These are phyloP conservation scores for Drosophila ochracea DNA, from an alignment of 2,888 invertebrate genomes.

Conservation along the genomic window DNA sequence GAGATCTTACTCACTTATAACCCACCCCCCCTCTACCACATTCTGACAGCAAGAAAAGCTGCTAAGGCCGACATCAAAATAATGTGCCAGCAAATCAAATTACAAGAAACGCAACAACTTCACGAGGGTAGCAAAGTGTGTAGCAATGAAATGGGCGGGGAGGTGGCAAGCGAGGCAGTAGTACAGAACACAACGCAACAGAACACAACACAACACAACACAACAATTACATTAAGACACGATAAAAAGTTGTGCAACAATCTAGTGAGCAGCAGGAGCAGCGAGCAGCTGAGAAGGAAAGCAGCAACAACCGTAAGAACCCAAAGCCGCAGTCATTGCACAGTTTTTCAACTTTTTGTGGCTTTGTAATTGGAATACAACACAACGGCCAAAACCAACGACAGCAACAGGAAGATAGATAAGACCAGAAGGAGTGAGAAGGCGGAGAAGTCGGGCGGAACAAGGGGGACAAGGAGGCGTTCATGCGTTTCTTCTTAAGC, in stretches of 20 bases:
- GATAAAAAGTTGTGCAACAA: slow-evolving; percentile 80
- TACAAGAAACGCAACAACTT: slow-evolving; percentile 61
- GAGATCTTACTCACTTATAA: not conserved
- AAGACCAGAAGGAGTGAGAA: slow-evolving; percentile 25
- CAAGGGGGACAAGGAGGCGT: slow-evolving; percentile 58
- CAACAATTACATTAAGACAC: slow-evolving; percentile 81
- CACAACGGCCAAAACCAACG: slow-evolving; percentile 63
- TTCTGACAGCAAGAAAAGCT: slow-evolving; percentile 31
- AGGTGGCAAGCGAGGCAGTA: slow-evolving; percentile 11
- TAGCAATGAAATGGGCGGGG: not conserved
- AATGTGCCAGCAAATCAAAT: slow-evolving; percentile 79
- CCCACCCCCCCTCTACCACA: not conserved
- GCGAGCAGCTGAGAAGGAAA: slow-evolving; percentile 1
- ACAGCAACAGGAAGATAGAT: slow-evolving; percentile 61
- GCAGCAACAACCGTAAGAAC: slow-evolving; percentile 1
- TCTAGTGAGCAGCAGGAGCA: slow-evolving; percentile 46
- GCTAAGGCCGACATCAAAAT: slow-evolving; percentile 68
- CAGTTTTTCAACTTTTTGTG: slow-evolving; percentile 80
- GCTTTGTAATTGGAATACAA: slow-evolving; percentile 81
- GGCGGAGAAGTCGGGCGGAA: not conserved
- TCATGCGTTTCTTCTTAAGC: slow-evolving; percentile 73
- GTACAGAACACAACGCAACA: not conserved
- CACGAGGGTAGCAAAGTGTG: slow-evolving; percentile 29
- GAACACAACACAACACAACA: slow-evolving; percentile 45
- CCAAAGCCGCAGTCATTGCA: slow-evolving; percentile 71